A percentile compares a stretch with the other conserved stretches of the same genome.
Evolutionary conservation across 2,888 invertebrate genomes (phyloP).

Genomic region (Trachelus tabidus): DNA sequence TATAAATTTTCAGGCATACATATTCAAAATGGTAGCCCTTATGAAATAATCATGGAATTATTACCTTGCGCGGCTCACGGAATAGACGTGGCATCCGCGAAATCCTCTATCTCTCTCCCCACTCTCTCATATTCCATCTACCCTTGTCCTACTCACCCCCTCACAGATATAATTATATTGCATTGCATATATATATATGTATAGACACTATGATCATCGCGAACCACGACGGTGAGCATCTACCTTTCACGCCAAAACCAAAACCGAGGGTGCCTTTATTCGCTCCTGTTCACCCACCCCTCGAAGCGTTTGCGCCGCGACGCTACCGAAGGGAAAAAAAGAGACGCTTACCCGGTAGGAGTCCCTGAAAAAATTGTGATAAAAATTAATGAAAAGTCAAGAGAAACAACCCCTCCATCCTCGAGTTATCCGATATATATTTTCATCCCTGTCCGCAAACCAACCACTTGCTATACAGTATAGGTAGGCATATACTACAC

Average conservation of each 20-base stretch:
- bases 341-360: constrained; percentile 27
- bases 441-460: no score
- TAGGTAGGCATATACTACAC: background rate
- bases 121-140: background rate
- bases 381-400: constrained; percentile 5
- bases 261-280: no score
- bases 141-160: background rate
- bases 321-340: background rate
- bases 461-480: background rate
- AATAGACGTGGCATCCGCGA: background rate
- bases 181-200: background rate
- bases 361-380: constrained; percentile 3
- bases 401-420: background rate
- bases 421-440: no score
- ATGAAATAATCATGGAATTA: constrained; percentile 63
- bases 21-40: constrained; percentile 56
- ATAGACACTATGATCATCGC: no score
- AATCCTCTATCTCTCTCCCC: no score
- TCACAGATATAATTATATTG: background rate
- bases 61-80: constrained; percentile 45
- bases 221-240: no score
- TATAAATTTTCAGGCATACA: constrained; percentile 62
- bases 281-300: no score
- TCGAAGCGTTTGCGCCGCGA: no score
- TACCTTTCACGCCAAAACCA: no score